These are phyloP conservation scores for Trichonephila clavipes DNA, from an alignment of 1,140 invertebrate genomes.

Conservation along the genomic window DNA sequence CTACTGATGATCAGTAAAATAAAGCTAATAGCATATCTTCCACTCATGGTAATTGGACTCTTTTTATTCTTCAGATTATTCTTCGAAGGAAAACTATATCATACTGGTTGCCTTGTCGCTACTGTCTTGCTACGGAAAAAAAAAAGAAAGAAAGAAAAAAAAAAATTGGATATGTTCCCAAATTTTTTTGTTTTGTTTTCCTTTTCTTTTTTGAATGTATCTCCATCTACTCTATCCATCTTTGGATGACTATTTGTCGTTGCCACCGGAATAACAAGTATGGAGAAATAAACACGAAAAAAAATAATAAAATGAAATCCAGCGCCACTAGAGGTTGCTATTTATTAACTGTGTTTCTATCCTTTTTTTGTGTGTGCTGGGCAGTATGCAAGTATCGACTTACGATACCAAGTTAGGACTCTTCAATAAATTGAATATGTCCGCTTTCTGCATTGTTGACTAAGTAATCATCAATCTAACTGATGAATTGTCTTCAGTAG, in stretches of 20 bases:
- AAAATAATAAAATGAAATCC: conserved; percentile 18
- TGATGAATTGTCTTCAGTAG: not conserved
- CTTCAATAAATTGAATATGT: not conserved
- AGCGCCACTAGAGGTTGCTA: not conserved
- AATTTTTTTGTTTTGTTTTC: not conserved
- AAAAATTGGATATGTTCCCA: conserved; percentile 45
- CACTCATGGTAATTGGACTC: conserved; percentile 62
- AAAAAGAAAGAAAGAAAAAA: not conserved
- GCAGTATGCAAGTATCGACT: conserved; percentile 25
- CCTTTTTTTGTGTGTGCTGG: not conserved
- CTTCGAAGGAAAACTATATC: not conserved
- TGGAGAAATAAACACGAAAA: conserved; percentile 24
- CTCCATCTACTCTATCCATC: conserved; percentile 11
- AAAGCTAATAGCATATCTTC: conserved; percentile 53
- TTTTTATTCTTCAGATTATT: conserved; percentile 52
- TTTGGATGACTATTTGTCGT: conserved; percentile 28
- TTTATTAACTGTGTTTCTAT: not conserved
- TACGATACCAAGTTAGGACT: not conserved
- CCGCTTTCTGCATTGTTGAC: not conserved
- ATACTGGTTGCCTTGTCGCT: conserved; percentile 18
- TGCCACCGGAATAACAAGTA: conserved; percentile 46
- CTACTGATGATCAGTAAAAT: not conserved
- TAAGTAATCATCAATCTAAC: not conserved
- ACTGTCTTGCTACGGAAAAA: conserved; percentile 12
- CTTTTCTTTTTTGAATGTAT: conserved; percentile 8